These are phyloP conservation scores for Eubasilissa splendida DNA, from an alignment of 2,888 invertebrate genomes.

Conservation along the genomic window DNA sequence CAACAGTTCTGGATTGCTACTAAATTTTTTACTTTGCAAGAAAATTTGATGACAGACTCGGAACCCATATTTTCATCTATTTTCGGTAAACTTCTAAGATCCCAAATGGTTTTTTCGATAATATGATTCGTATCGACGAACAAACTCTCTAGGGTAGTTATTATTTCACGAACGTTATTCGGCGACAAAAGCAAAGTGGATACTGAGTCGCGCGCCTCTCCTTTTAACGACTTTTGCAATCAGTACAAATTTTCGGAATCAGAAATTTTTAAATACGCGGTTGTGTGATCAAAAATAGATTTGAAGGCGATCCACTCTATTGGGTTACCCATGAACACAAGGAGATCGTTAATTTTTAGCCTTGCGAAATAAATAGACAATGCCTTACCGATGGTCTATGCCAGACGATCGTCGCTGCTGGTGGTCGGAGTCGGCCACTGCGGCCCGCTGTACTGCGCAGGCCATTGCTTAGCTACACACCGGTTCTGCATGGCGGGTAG, in stretches of 20 bases:
- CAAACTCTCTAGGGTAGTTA: not conserved
- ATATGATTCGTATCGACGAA: not conserved
- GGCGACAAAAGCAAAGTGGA: not conserved
- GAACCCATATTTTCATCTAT: not conserved
- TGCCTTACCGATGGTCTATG: not conserved
- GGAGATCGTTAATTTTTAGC: not conserved
- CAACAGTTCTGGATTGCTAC: not conserved
- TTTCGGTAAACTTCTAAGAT: not conserved
- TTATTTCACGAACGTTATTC: not conserved
- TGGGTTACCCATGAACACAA: not conserved
- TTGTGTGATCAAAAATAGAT: not conserved
- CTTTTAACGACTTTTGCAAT: not conserved
- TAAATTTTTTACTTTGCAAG: slow-evolving; percentile 5
- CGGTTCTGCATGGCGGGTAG: not conserved
- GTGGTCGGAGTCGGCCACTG: not conserved
- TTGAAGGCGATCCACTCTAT: slow-evolving; percentile 4
- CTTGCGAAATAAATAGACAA: not conserved
- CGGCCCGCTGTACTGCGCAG: not conserved
- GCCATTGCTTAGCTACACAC: not conserved
- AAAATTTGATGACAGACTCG: not conserved
- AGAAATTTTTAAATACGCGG: not conserved
- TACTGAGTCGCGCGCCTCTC: not conserved
- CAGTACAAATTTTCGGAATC: not conserved
- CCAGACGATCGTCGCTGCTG: too few relatives aligned
- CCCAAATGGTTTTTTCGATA: slow-evolving; percentile 3